Percentiles rank a stretch among this genome's conserved stretches.
phyloP scores from a whole-genome alignment of 2,888 invertebrate genomes.

The Cheilosia grossa region DNA sequence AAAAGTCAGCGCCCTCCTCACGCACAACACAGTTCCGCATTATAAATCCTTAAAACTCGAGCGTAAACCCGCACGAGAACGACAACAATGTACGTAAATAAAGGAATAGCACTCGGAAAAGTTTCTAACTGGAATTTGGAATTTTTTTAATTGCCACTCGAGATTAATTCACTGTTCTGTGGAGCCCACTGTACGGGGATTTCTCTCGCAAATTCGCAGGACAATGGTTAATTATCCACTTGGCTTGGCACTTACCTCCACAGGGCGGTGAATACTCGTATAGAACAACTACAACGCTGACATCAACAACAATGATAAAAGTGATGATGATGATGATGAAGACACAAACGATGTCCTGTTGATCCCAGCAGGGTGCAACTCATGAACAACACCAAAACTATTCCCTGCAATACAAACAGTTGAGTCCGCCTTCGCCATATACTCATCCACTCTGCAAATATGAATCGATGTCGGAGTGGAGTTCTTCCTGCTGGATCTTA shows the following conservation, averaged over 20 bases:
- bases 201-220: constrained; percentile 48
- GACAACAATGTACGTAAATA: background rate
- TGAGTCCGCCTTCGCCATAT: constrained; percentile 2
- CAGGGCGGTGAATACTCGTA: constrained; percentile 26
- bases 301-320: constrained; percentile 1
- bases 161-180: constrained; percentile 44
- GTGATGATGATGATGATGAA: constrained; percentile 18
- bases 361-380: constrained; percentile 41
- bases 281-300: background rate
- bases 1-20: background rate
- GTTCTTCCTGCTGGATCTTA: background rate
- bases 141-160: constrained; percentile 70
- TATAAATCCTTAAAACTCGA: constrained; percentile 23
- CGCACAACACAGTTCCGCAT: constrained; percentile 23
- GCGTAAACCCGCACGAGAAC: constrained; percentile 18
- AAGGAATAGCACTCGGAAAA: constrained; percentile 44
- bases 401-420: constrained; percentile 39
- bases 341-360: constrained; percentile 47
- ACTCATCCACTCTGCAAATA: background rate
- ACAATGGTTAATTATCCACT: constrained; percentile 73
- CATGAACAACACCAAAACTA: constrained; percentile 29
- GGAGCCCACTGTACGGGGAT: background rate
- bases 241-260: constrained; percentile 66
- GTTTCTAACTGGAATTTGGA: constrained; percentile 63
- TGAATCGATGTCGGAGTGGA: constrained; percentile 35